phyloP scores from a whole-genome alignment of 2,797 vertebrate species.

The Sternotherus odoratus region DNA sequence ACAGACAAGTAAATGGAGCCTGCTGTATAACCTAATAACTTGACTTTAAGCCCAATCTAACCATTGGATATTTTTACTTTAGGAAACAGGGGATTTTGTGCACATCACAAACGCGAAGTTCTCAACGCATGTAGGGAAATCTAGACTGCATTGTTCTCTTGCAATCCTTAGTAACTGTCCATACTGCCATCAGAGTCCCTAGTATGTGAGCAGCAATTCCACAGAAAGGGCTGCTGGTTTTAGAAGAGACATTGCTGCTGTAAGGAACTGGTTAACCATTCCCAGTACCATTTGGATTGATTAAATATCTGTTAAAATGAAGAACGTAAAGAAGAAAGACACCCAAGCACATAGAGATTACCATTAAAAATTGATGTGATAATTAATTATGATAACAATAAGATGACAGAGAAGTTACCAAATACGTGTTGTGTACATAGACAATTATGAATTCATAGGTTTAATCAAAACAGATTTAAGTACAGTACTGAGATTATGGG shows the following conservation, averaged over 20 bases:
- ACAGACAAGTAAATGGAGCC: slow-evolving; percentile 74
- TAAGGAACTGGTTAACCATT: neutral
- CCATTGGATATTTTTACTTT: slow-evolving; percentile 69
- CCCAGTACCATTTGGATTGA: neutral
- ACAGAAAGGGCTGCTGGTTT: neutral
- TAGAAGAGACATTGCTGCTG: neutral
- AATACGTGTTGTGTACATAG: neutral
- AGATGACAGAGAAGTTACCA: neutral
- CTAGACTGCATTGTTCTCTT: slow-evolving; percentile 22
- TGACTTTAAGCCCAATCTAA: slow-evolving; percentile 68
- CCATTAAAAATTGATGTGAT: neutral
- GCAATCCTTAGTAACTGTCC: neutral
- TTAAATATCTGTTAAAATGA: neutral
- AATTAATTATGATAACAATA: neutral
- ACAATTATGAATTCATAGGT: neutral
- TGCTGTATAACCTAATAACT: slow-evolving; percentile 70
- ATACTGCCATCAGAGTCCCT: neutral
- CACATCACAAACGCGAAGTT: slow-evolving; percentile 42
- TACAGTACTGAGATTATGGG: no score
- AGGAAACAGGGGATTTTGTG: slow-evolving; percentile 41
- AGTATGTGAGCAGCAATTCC: neutral
- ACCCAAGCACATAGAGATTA: neutral
- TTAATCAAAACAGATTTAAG: neutral
- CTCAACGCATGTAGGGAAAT: slow-evolving; percentile 5
- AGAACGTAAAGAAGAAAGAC: neutral